A percentile compares a stretch with the other conserved stretches of the same genome.
Conservation (phyloP, 1,140 invertebrate genomes). For the Trichonephila clavata region DNA sequence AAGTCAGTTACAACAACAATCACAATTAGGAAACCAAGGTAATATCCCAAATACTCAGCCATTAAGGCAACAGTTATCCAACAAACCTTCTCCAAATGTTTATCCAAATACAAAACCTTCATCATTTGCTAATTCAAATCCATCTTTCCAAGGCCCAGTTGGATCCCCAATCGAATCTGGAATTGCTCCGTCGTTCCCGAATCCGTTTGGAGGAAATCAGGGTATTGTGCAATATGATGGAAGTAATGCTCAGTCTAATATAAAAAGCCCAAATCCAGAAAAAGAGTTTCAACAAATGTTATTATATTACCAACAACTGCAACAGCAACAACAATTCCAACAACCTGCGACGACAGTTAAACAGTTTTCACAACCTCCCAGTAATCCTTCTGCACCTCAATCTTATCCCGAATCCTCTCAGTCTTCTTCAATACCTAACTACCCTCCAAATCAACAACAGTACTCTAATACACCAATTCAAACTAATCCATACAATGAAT, state of each 20-base stretch:
- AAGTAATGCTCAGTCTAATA: not conserved
- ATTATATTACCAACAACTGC: conserved; percentile 30
- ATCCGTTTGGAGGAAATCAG: not conserved
- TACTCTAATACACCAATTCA: not conserved
- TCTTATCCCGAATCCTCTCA: not conserved
- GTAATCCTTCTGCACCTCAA: not conserved
- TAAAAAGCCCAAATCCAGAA: not conserved
- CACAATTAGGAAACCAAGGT: not conserved
- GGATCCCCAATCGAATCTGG: not conserved
- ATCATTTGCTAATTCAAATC: not conserved
- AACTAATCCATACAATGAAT: not conserved
- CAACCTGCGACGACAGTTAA: not conserved
- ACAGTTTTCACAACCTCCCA: not conserved
- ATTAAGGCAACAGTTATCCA: not conserved
- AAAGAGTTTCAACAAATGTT: conserved; percentile 60
- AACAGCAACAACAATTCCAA: conserved; percentile 37
- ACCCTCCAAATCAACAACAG: not conserved
- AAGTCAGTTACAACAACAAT: conserved; percentile 50
- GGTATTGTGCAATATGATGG: not conserved
- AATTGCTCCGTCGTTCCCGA: not conserved
- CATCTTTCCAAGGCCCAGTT: not conserved
- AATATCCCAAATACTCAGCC: not conserved
- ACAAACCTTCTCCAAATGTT: not conserved
- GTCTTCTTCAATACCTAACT: not conserved
- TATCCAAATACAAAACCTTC: conserved; percentile 1